Conservation (phyloP, 2,888 invertebrate genomes). For the Caenorhabditis drosophilae region DNA sequence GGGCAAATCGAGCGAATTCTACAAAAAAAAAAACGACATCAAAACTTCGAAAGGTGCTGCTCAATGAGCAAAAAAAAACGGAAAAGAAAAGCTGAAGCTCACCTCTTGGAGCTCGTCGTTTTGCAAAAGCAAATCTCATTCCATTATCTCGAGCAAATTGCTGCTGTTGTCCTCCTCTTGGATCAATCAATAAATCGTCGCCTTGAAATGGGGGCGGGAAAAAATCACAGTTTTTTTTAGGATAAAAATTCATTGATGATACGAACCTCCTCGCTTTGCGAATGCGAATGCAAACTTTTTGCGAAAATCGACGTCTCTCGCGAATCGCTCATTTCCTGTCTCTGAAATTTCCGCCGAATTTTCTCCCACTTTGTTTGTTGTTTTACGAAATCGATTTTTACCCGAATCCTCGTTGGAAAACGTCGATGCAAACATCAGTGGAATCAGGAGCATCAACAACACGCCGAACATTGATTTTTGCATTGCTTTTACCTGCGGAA, state of each 20-base stretch:
- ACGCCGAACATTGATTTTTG: slow-evolving; percentile 20
- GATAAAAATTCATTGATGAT: not conserved
- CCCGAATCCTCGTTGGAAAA: slow-evolving; percentile 21
- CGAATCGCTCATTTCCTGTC: slow-evolving; percentile 25
- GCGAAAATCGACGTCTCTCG: slow-evolving; percentile 31
- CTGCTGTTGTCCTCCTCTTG: slow-evolving; percentile 3
- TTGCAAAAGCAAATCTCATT: slow-evolving; percentile 37
- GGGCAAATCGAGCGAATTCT: slow-evolving; percentile 38
- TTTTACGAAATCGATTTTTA: too few species aligned
- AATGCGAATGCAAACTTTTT: slow-evolving; percentile 44
- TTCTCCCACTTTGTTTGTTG: too few species aligned
- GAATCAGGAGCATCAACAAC: slow-evolving; percentile 21
- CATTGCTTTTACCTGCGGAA: slow-evolving; percentile 5
- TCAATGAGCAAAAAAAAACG: not conserved
- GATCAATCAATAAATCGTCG: slow-evolving; percentile 26
- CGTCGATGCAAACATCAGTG: slow-evolving; percentile 15
- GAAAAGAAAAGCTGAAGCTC: too few species aligned
- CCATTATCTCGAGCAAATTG: not conserved
- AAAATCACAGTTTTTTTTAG: too few species aligned
- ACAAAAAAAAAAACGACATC: not conserved
- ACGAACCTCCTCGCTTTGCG: slow-evolving; percentile 20
- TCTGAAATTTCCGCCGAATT: too few species aligned
- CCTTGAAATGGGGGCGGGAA: slow-evolving; percentile 2
- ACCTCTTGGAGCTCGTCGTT: slow-evolving; percentile 27
- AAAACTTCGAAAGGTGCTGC: not conserved